Evolutionary conservation across 2,797 vertebrate genomes (phyloP), one percentile per base, ranked within the genome.

Genomic region (Lithobates sylvaticus): DNA sequence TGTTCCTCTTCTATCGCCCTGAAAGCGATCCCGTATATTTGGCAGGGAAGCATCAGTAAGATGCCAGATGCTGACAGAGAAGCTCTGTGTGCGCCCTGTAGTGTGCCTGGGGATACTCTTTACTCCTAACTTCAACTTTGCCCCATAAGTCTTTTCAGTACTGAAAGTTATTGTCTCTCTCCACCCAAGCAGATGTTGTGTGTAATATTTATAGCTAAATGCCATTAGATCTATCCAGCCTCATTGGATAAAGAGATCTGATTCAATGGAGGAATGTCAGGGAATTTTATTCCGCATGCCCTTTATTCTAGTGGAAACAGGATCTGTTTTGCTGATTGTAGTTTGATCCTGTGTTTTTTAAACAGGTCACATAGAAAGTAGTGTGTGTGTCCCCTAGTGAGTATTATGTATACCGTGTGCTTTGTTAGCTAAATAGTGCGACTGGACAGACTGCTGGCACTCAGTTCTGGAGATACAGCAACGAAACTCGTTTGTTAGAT

Each of bases 61-160:
- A 81, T 83, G 85, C 75, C 81, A 83, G 74, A 76, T 69, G 0
- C 73, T 27, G 44, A 12, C 87, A 81, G 27, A 84, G 88, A 21
- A 50, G 80, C 77, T 78, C 86, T 83, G 89, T 85, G 85, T 91
- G 90, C 89, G 88, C 89, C 84, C 91, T 92, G 89, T 89, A 91
- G 91, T 47, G 90, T 86, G 83, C 80, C 81, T 76, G 9, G 21
- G 15, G 3, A 78, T 87, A 78, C 1, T 78, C 42, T 69, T 67
- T 83, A 65, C 69, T 73, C 71, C 39, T 67, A 69, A 27, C 54
- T 76, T 77, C 47, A 73, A 83, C 68, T 78, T 78, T 73, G 67
- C 50, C 58, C 34, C 68, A 32, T 58, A 9, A 68, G 76, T 73
- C 61, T 79, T 44, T 44, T 64, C 26, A 73, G 2, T 34, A 32